Conservation (phyloP, 2,113 vertebrate genomes). For the Apteryx owenii region DNA sequence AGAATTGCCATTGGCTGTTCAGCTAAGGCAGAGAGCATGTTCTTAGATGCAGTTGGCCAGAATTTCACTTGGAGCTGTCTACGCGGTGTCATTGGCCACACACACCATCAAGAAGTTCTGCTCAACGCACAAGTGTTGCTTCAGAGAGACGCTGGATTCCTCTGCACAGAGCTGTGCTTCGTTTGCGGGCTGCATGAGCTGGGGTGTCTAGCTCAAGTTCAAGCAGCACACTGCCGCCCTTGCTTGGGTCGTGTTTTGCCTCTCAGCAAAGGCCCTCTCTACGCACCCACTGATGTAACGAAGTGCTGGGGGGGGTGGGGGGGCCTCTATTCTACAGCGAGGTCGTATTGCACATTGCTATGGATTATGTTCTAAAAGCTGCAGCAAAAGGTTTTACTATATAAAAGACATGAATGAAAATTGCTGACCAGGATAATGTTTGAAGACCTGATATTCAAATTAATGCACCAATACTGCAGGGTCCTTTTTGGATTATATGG, state of each 20-base stretch:
- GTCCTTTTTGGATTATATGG: background rate
- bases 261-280: background rate
- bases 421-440: background rate
- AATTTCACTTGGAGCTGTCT: background rate
- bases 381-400: background rate
- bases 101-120: background rate
- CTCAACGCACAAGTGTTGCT: background rate
- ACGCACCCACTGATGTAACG: background rate
- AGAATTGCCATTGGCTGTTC: background rate
- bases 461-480: background rate
- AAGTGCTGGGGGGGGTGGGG: background rate
- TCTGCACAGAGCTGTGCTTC: background rate
- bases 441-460: background rate
- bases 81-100: background rate
- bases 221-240: background rate
- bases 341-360: background rate
- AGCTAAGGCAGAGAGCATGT: accelerated
- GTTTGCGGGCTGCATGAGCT: background rate
- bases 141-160: background rate
- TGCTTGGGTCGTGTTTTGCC: background rate
- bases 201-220: background rate
- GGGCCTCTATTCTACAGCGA: background rate
- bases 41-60: background rate
- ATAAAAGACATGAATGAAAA: background rate
- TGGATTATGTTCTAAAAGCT: background rate